Conservation (phyloP, 1,140 invertebrate species). For the Chymomyza costata region DNA sequence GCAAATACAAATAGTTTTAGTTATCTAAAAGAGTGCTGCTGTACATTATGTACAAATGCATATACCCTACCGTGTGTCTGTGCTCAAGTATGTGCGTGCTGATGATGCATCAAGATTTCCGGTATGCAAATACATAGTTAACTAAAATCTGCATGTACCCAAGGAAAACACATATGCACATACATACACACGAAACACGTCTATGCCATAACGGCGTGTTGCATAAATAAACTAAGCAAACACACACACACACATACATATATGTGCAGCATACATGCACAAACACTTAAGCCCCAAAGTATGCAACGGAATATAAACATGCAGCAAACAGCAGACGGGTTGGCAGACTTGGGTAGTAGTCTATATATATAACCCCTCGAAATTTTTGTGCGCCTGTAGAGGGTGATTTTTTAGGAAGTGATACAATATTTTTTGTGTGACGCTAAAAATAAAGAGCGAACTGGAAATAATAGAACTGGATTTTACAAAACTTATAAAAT, state of each 20-base stretch:
- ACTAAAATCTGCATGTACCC: conserved; percentile 5
- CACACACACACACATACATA: conserved; percentile 6
- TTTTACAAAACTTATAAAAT: too few species aligned
- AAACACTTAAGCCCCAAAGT: conserved; percentile 14
- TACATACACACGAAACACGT: background rate
- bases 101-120: conserved; percentile 4
- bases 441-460: too few species aligned
- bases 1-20: too few species aligned
- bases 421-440: too few species aligned
- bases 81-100: background rate
- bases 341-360: conserved; percentile 2
- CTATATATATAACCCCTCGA: too few species aligned
- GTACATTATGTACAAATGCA: too few species aligned
- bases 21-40: too few species aligned
- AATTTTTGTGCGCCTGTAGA: too few species aligned
- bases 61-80: too few species aligned
- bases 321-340: background rate
- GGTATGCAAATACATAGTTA: conserved; percentile 6
- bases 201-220: background rate
- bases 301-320: conserved; percentile 13
- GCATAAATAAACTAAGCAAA: conserved; percentile 1
- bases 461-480: too few species aligned
- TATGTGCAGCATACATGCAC: background rate
- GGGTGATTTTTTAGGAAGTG: conserved; percentile 2
- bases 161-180: background rate